Base-by-base conservation (phyloP, 2,888 invertebrate species). In the Lasioglossum zephyrum region DNA sequence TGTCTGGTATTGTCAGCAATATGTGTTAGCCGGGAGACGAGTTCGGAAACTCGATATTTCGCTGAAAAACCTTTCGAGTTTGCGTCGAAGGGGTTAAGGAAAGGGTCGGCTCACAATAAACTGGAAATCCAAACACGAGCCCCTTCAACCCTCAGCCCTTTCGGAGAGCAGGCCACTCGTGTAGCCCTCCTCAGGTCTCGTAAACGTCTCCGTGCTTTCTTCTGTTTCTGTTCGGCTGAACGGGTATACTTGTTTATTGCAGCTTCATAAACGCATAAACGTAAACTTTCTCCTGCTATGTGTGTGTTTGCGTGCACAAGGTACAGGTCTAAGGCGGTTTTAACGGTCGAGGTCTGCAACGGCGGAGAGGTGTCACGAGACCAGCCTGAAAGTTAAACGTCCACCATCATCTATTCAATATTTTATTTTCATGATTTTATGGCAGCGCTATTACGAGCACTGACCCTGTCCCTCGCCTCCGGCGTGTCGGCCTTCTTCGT, bases 351-450 rank as follows among this genome's bases (percentile, higher is more conserved):
- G 53, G 53, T 73, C 69, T 26, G 81, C 77, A 39, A 79, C 79
- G 74, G 75, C 49, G 83, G 31, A 31, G 31, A 82, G 82, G 77
- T 78, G 87, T 84, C 87, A 81, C 73, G 75, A 75, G 82, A 80
- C 81, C 88, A 74, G 80, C 80, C 85, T 76, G 78, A 70, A 76
- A 92, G 89, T 92, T 89, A 91, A 44, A 91, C 90, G 88, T 87
- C 83, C 87, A 53, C 92, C 92, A 93, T 93, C 90, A 94, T 93
- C 92, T 91, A 92, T 79, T 89, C 91, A 89, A 93, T 93, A 93
- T 92, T 94, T 93, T 93, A 93, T 94, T 93, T 93, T 93, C 89
- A 93, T 93, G 92, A 93, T 90, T 94, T 93, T 91, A 90, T 78
- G 89, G 85, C 84, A 53, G 57, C 18, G 81, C 84, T 84, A 90